phyloP scores from a whole-genome alignment of 2,113 vertebrate genomes.

The Chlamydotis undulata region DNA sequence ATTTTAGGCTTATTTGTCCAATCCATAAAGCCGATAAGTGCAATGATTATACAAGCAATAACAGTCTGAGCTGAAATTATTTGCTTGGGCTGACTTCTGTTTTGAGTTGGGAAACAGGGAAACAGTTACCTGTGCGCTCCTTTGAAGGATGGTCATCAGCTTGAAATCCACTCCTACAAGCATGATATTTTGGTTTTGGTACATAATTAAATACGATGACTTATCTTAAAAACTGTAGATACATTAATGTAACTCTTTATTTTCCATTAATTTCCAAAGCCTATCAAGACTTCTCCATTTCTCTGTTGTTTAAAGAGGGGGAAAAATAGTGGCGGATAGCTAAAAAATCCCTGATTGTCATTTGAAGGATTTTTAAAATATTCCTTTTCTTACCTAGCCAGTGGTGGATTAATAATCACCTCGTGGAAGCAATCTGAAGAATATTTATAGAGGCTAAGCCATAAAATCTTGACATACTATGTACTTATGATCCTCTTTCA shows the following conservation, averaged over 20 bases:
- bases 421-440: not conserved
- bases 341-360: not conserved
- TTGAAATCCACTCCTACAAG: not conserved
- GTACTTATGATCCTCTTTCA: not conserved
- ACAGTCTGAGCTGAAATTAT: not conserved
- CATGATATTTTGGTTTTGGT: not conserved
- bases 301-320: not conserved
- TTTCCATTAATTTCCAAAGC: not conserved
- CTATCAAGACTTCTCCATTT: not conserved
- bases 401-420: not conserved
- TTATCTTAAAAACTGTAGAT: not conserved
- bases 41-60: not conserved
- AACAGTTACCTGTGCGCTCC: not conserved
- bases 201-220: not conserved
- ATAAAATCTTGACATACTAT: not conserved
- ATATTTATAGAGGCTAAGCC: not conserved
- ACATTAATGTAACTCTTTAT: not conserved
- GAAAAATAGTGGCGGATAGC: rapidly evolving
- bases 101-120: not conserved
- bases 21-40: not conserved
- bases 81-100: not conserved
- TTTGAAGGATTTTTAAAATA: not conserved
- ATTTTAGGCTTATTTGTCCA: not conserved
- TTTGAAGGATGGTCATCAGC: not conserved
- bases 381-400: not conserved